Percentiles rank a stretch among this genome's conserved stretches.
Evolutionary conservation across 2,888 invertebrate genomes (phyloP).

Genomic region (Nemurella pictetii): DNA sequence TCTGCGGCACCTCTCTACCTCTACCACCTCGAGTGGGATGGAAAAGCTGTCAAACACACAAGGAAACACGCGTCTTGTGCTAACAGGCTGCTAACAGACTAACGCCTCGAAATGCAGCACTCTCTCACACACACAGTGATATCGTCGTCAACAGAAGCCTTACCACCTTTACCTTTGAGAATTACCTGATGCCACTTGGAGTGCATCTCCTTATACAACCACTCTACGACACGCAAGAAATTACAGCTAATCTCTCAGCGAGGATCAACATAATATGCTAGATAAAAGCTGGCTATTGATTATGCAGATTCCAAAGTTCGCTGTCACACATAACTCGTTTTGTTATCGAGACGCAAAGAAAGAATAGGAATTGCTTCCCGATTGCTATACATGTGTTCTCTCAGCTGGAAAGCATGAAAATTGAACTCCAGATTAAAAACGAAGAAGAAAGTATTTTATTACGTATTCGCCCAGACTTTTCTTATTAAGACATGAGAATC

Average conservation of each 20-base stretch:
- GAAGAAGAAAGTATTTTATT: background rate
- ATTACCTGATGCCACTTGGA: too few relatives aligned
- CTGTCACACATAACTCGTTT: background rate
- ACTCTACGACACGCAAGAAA: too few relatives aligned
- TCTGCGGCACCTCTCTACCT: background rate
- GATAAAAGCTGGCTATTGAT: conserved; percentile 1
- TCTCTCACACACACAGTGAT: too few relatives aligned
- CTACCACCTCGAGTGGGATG: background rate
- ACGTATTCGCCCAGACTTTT: background rate
- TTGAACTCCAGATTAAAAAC: conserved; percentile 5
- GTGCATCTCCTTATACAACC: background rate
- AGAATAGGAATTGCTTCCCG: background rate
- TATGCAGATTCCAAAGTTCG: background rate
- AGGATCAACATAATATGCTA: background rate
- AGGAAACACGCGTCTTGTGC: too few relatives aligned
- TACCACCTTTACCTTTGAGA: too few relatives aligned
- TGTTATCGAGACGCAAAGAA: background rate
- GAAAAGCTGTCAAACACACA: background rate
- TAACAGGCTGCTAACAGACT: too few relatives aligned
- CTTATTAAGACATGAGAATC: background rate
- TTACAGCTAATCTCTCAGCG: background rate
- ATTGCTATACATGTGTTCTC: background rate
- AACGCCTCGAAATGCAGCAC: too few relatives aligned
- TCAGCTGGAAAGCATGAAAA: background rate
- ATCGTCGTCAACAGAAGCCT: too few relatives aligned